Conservation (phyloP, 2,797 vertebrate species). For the Mus caroli region DNA sequence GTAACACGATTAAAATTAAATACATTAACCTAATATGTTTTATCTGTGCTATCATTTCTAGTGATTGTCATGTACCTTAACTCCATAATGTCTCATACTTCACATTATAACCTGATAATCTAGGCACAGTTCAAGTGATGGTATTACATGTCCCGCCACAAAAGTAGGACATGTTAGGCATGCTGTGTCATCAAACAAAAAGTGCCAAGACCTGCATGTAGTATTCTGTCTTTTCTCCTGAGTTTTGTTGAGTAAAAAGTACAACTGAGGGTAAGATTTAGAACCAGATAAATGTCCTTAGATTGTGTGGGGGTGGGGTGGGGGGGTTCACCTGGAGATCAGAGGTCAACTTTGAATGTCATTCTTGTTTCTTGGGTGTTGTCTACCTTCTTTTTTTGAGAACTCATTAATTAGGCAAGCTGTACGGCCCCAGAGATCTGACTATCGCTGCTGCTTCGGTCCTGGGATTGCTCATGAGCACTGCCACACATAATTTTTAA, state of each 20-base stretch:
- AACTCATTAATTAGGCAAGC: neutral
- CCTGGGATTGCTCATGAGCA: neutral
- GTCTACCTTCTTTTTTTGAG: neutral
- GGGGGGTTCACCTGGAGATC: neutral
- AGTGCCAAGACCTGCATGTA: constrained; percentile 22
- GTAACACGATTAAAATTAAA: constrained; percentile 83
- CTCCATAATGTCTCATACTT: constrained; percentile 37
- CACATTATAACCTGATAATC: constrained; percentile 77
- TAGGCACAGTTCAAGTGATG: constrained; percentile 77
- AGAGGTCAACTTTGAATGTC: neutral
- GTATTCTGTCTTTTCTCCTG: constrained; percentile 49
- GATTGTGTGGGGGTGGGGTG: neutral
- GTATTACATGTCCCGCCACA: constrained; percentile 66
- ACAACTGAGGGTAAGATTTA: neutral
- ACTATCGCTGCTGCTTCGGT: neutral
- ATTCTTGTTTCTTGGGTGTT: neutral
- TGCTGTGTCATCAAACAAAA: constrained; percentile 55
- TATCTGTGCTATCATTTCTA: constrained; percentile 69
- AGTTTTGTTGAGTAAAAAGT: constrained; percentile 15
- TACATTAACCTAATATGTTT: constrained; percentile 74
- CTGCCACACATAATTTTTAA: neutral
- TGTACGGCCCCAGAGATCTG: neutral
- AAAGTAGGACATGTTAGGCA: constrained; percentile 48
- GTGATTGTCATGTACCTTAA: constrained; percentile 82
- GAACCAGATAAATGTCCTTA: neutral